Base-by-base conservation (phyloP, 1,140 invertebrate genomes). In the Berghia stephanieae region DNA sequence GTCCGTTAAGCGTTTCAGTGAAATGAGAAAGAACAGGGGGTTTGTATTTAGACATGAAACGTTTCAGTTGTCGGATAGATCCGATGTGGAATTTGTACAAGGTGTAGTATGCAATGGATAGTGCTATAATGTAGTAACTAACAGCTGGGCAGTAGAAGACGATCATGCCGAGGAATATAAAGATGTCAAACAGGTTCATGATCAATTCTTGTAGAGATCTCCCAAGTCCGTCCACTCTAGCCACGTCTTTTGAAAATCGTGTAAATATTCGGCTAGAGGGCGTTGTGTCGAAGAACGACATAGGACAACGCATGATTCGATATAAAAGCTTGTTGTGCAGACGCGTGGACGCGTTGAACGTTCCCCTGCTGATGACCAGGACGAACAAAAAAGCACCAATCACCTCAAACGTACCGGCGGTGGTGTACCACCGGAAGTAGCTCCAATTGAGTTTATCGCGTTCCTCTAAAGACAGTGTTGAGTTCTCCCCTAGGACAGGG, bases 231-330 rank as follows among this genome's bases (percentile, higher is more conserved):
- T 92, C 91, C 36, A 89, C 85, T 2, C 87, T 87, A 68, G 79
- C 90, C 84, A 91, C 83, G 82, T 94, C 93, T 83, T 90, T 92
- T 4, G 89, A 90, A 83, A 92, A 92, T 82, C 92, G 88, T 87
- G 92, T 93, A 82, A 92, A 86, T 79, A 93, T 91, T 83, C 92
- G 87, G 68, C 92, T 91, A 40, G 90, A 87, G 6, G 92, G 92
- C 31, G 93, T 93, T 21, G 90, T 88, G 84, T 94, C 93, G 81
- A 92, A 93, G 86, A 92, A 93, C 84, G 89, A 88, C 88, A 92
- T 88, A 43, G 91, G 91, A 57, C 89, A 89, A 80, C 90, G 87
- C 40, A 93, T 80, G 60, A 92, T 88, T 76, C 83, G 86, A 27
- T 81, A 36, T 2, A 90, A 79, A 67, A 91, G 78, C 38, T 79